Base-by-base conservation (phyloP, 1,140 invertebrate species). In the Steinernema feltiae region DNA sequence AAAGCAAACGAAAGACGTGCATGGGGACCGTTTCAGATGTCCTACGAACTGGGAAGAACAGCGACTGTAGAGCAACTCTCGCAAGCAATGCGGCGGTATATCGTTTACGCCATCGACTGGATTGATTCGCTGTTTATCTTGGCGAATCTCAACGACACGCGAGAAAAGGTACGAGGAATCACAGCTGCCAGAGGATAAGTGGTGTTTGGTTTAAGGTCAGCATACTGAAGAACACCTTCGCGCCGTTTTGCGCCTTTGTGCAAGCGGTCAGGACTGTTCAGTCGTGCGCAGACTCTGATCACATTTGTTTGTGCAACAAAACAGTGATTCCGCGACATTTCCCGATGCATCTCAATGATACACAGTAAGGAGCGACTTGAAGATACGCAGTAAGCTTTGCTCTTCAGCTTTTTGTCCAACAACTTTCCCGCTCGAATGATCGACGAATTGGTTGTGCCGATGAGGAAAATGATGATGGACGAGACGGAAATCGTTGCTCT, bases 111-210 rank as follows among this genome's bases (percentile, higher is more conserved):
- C 31, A 79, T 79, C 32, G 80, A 82, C 69, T 85, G 84, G 84
- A 80, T 86, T 32, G 85, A 86, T 48, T 71, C 81, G 12, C 69
- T 86, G 12, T 86, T 86, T 46, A 69, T 71, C 18, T 35, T 86
- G 76, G 77, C 75, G 12, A 27, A 76, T 69, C 30, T 85, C 1
- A 69, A 71, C 12, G 76, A 78, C 29, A 35, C 77, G 18, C 46
- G 76, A 46, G 83, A 84, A 63, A 84, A 84, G 78, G 82, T 82
- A 21, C n/a, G n/a, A n/a, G n/a, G 29, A n/a, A 32, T 71, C 71
- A 17, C 27, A 0, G 3, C 48, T 46, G 30, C 53, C 41, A 32
- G 71, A 48, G 27, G n/a, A 41, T 32, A 0, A 73, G 21, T n/a
- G 0, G 17, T 1, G 1, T 24, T 18, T n/a, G 31, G 17, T 72